Base-by-base conservation (phyloP, 2,797 vertebrate species). In the Pseudochromis fuscus region DNA sequence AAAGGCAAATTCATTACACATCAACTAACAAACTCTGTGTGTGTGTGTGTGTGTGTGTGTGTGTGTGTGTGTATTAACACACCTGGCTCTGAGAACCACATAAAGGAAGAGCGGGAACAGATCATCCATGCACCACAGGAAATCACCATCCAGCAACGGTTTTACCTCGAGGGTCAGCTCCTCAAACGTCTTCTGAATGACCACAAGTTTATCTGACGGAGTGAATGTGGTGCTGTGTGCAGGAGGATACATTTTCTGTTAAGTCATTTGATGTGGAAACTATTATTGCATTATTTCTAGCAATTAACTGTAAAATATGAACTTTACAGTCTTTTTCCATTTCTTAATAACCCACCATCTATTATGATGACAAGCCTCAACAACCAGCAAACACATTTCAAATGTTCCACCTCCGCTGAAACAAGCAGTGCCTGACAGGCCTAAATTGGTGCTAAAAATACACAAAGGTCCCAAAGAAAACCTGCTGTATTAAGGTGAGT, bases 101-200 rank as follows among this genome's bases (percentile, higher is more conserved):
- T 97, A 99, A 27, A 99, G 94, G 91, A 98, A 99, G 70, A 98
- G 96, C 3, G 97, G 97, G 77, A 99, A 96, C 72, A 99, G 94
- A 78, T 99, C 97, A 62, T 99, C 98, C 98, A 99, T 99, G 83
- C 96, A 98, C 97, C 97, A 98, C 67, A 98, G 81, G 87, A 98
- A 98, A 82, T 95, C 92, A 60, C 92, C 92, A 31, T 95, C 93
- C 74, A 96, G 91, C 49, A 93, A 89, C 0, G 94, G 92, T 71
- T 96, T 95, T 1, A 97, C 95, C 53, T 95, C 97, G 92, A 96
- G 96, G 12, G 95, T 99, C 83, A 99, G 92, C 86, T 99, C 97
- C 89, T 98, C 96, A 87, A 99, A 99, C 2, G 97, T 97, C 82
- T 94, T 95, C 85, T 98, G 95, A 84, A 99, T 97, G 79, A 99